phyloP scores from a whole-genome alignment of 2,888 invertebrate species.

The Halocaridina rubra region DNA sequence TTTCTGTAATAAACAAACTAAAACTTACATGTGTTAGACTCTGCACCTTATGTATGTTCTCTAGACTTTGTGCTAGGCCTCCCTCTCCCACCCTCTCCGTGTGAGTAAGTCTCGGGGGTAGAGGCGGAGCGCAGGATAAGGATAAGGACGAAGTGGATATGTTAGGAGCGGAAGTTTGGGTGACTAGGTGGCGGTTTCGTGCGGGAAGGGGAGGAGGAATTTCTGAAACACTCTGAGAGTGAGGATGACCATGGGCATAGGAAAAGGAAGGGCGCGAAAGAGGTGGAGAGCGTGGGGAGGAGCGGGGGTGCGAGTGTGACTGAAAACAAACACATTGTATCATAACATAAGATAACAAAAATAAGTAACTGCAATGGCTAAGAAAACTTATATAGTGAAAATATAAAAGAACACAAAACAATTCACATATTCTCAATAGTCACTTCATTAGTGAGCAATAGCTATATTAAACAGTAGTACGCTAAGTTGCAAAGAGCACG shows the following conservation, averaged over 20 bases:
- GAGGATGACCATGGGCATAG: slow-evolving; percentile 27
- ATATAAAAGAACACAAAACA: slow-evolving; percentile 11
- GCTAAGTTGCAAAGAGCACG: slow-evolving; percentile 10
- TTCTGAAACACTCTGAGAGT: slow-evolving; percentile 52
- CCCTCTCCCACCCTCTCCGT: slow-evolving; percentile 57
- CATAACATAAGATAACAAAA: slow-evolving; percentile 31
- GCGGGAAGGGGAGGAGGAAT: slow-evolving; percentile 60
- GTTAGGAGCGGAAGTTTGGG: slow-evolving; percentile 51
- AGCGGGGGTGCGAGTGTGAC: slow-evolving; percentile 49
- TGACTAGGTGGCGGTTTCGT: slow-evolving; percentile 40
- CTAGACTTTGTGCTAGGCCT: slow-evolving; percentile 60
- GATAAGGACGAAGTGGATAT: slow-evolving; percentile 37
- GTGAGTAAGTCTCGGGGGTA: slow-evolving; percentile 51
- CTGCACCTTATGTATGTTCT: slow-evolving; percentile 59
- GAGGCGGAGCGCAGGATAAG: slow-evolving; percentile 43
- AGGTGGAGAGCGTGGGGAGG: slow-evolving; percentile 56
- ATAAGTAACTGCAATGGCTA: not conserved
- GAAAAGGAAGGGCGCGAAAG: slow-evolving; percentile 40
- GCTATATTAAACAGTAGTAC: slow-evolving; percentile 35
- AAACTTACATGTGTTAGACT: slow-evolving; percentile 59
- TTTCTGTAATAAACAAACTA: not conserved
- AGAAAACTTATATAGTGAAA: slow-evolving; percentile 12
- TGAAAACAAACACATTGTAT: slow-evolving; percentile 58
- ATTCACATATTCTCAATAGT: not conserved
- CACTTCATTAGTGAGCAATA: slow-evolving; percentile 39